Evolutionary conservation across 2,797 vertebrate genomes (phyloP).

Genomic region (Argentina silus): DNA sequence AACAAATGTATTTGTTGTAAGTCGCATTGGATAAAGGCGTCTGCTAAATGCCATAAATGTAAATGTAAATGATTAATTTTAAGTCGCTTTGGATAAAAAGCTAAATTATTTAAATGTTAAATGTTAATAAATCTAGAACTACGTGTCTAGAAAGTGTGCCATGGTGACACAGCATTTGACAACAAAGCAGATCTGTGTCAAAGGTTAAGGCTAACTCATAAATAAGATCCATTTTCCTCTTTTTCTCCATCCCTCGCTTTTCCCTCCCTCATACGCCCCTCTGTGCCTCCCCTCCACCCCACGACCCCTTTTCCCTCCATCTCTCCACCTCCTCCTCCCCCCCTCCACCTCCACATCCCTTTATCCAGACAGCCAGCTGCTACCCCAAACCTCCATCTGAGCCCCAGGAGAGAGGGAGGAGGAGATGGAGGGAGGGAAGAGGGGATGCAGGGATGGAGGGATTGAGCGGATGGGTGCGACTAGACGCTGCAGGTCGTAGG

Average conservation of each 20-base stretch:
- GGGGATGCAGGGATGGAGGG: slow-evolving; percentile 50
- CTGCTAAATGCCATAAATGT: too few species aligned
- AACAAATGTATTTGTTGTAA: too few species aligned
- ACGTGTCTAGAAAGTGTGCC: slow-evolving; percentile 12
- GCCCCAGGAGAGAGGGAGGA: slow-evolving; percentile 63
- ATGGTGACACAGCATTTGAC: slow-evolving; percentile 23
- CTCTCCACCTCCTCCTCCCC: slow-evolving; percentile 16
- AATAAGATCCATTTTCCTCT: slow-evolving; percentile 41
- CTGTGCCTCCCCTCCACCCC: slow-evolving; percentile 7
- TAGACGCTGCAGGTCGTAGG: slow-evolving; percentile 70
- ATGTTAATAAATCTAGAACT: slow-evolving; percentile 33
- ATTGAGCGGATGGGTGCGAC: slow-evolving; percentile 62
- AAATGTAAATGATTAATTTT: too few species aligned
- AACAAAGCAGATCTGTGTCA: slow-evolving; percentile 35
- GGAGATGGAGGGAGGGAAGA: slow-evolving; percentile 36
- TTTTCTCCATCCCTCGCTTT: slow-evolving; percentile 22
- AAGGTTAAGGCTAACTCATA: slow-evolving; percentile 40
- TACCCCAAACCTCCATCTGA: slow-evolving; percentile 53
- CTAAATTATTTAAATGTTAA: background rate
- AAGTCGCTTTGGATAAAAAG: background rate
- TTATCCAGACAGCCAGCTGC: slow-evolving; percentile 69
- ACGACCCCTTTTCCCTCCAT: slow-evolving; percentile 16
- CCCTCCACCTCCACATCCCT: slow-evolving; percentile 47
- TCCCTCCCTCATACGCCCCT: slow-evolving; percentile 14
- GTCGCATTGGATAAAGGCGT: too few species aligned